Evolutionary conservation across 2,888 invertebrate genomes (phyloP).

Genomic region (Axea sp.): DNA sequence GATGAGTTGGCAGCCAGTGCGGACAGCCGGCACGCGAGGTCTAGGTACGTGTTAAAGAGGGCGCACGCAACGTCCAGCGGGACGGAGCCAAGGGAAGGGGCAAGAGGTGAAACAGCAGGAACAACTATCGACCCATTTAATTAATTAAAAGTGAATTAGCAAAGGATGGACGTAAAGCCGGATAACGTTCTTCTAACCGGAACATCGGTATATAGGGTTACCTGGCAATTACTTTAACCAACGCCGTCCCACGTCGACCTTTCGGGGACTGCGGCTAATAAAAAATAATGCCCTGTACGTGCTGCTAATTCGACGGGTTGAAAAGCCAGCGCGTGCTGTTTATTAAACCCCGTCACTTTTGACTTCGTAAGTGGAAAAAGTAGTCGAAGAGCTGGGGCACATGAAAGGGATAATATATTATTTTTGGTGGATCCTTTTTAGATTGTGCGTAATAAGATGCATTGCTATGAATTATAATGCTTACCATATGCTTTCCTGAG

Average conservation of each 20-base stretch:
- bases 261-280: constrained; percentile 59
- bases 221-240: constrained; percentile 72
- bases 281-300: constrained; percentile 55
- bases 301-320: constrained; percentile 54
- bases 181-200: constrained; percentile 70
- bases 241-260: constrained; percentile 62
- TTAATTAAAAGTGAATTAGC: constrained; percentile 80
- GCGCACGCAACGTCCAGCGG: constrained; percentile 55
- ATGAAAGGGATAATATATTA: too few relatives aligned
- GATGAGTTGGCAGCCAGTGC: constrained; percentile 76
- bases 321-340: constrained; percentile 32
- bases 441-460: too few relatives aligned
- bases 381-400: too few relatives aligned
- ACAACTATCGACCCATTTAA: constrained; percentile 78
- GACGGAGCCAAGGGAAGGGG: constrained; percentile 24
- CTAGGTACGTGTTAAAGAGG: constrained; percentile 63
- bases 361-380: too few relatives aligned
- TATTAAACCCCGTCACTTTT: constrained; percentile 24
- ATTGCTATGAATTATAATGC: too few relatives aligned
- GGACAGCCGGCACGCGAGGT: constrained; percentile 78
- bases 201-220: constrained; percentile 68
- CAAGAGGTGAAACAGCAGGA: constrained; percentile 60
- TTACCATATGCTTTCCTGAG: too few relatives aligned
- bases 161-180: constrained; percentile 61
- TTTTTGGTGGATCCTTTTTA: too few relatives aligned